These are phyloP conservation scores for Gallinago undulata DNA, from an alignment of 2,113 vertebrate species.

Conservation along the genomic window DNA sequence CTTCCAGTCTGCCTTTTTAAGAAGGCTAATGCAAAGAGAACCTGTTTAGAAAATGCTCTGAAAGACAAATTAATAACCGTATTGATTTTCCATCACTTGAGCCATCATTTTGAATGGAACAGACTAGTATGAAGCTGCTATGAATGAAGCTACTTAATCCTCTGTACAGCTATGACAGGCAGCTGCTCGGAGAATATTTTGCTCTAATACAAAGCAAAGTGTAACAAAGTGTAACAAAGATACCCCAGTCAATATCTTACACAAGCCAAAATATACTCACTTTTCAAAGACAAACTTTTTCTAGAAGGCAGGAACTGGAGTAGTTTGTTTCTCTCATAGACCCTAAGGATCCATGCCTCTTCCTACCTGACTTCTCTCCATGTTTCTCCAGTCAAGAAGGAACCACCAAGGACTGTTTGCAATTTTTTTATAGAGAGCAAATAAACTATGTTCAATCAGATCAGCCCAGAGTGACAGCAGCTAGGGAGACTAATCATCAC, in stretches of 20 bases:
- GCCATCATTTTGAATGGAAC: neutral
- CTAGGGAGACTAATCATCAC: neutral
- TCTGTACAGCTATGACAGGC: neutral
- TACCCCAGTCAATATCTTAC: neutral
- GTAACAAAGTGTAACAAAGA: neutral
- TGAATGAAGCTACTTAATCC: neutral
- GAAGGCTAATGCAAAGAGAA: constrained; percentile 1
- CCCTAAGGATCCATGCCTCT: neutral
- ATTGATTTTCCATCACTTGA: neutral
- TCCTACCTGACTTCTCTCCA: neutral
- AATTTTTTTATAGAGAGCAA: neutral
- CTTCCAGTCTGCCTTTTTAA: neutral
- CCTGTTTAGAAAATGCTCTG: neutral
- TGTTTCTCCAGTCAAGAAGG: neutral
- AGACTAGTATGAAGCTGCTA: neutral
- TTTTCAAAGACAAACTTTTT: neutral
- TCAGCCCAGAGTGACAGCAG: neutral
- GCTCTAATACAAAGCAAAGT: neutral
- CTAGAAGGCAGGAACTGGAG: neutral
- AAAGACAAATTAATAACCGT: neutral
- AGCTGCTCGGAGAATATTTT: neutral
- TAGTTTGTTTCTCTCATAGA: neutral
- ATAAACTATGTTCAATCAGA: neutral
- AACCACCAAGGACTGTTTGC: neutral
- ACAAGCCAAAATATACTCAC: neutral